phyloP scores from a whole-genome alignment of 2,113 vertebrate species.

The Merops nubicus region DNA sequence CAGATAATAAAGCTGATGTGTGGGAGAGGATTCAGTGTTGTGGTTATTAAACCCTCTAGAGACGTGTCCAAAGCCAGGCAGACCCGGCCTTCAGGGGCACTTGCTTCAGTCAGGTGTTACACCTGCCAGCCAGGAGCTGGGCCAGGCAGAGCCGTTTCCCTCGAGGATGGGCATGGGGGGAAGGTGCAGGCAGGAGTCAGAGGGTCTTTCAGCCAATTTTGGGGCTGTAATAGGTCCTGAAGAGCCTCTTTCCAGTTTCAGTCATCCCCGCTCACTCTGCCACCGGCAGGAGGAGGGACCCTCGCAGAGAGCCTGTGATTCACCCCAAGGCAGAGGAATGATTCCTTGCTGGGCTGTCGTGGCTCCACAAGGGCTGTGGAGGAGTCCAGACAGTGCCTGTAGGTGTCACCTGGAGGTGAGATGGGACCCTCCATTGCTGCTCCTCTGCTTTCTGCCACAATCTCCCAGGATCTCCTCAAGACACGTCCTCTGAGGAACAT shows the following conservation, averaged over 20 bases:
- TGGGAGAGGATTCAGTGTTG: not conserved
- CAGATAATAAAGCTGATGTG: not conserved
- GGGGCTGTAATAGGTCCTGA: not conserved
- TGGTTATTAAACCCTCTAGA: not conserved
- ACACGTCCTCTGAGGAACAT: not conserved
- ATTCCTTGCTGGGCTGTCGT: fast-evolving
- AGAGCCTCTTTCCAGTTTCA: not conserved
- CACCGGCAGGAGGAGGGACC: not conserved
- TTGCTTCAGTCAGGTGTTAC: fast-evolving
- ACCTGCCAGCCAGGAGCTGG: not conserved
- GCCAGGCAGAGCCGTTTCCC: not conserved
- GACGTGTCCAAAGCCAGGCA: not conserved
- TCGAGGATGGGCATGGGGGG: too few species aligned
- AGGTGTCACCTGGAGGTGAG: not conserved
- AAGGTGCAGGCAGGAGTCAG: too few species aligned
- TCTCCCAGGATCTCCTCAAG: not conserved
- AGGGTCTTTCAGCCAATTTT: not conserved
- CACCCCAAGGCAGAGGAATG: not conserved
- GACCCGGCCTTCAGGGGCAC: not conserved
- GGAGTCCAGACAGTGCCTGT: not conserved
- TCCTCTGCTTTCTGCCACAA: not conserved
- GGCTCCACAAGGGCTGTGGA: not conserved
- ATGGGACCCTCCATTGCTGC: not conserved
- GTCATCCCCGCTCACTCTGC: not conserved
- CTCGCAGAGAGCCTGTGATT: not conserved